These are phyloP conservation scores for Hirtodrosophila trivittata DNA, from an alignment of 2,888 invertebrate species.

Conservation along the genomic window DNA sequence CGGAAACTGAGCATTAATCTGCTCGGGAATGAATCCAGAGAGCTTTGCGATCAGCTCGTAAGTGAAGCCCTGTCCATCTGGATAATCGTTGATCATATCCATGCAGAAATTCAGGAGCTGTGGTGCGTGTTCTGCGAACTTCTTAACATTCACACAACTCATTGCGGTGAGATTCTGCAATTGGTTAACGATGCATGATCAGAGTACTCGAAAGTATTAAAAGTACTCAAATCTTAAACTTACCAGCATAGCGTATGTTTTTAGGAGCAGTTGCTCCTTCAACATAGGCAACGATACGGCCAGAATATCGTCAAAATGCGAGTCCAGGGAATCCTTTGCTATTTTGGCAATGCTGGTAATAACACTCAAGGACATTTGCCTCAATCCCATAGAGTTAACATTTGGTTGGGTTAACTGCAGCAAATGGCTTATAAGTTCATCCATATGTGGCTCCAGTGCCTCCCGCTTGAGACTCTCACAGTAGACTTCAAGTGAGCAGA, in stretches of 20 bases:
- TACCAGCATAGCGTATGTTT: slow-evolving; percentile 28
- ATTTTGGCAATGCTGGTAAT: slow-evolving; percentile 16
- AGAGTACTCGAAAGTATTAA: no score
- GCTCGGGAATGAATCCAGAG: slow-evolving; percentile 13
- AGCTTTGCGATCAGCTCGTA: slow-evolving; percentile 25
- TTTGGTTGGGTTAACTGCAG: slow-evolving; percentile 4
- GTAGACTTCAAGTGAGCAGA: slow-evolving; percentile 30
- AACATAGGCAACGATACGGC: slow-evolving; percentile 1
- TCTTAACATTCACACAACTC: background rate
- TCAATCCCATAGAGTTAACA: background rate
- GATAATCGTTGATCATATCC: slow-evolving; percentile 3
- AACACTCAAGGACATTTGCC: slow-evolving; percentile 14
- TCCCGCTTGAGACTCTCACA: slow-evolving; percentile 13
- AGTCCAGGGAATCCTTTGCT: background rate
- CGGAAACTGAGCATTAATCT: slow-evolving; percentile 7
- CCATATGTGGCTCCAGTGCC: slow-evolving; percentile 7
- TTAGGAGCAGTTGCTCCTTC: slow-evolving; percentile 11
- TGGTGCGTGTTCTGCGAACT: slow-evolving; percentile 12
- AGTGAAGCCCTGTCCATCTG: slow-evolving; percentile 10
- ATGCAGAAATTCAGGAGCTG: slow-evolving; percentile 12
- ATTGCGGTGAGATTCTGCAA: slow-evolving; percentile 12
- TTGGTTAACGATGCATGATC: background rate
- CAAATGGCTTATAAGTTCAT: slow-evolving; percentile 8
- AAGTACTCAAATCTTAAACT: no score
- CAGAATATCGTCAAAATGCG: slow-evolving; percentile 15